Evolutionary conservation across 2,888 invertebrate species (phyloP).

Genomic region (Ormia ochracea): DNA sequence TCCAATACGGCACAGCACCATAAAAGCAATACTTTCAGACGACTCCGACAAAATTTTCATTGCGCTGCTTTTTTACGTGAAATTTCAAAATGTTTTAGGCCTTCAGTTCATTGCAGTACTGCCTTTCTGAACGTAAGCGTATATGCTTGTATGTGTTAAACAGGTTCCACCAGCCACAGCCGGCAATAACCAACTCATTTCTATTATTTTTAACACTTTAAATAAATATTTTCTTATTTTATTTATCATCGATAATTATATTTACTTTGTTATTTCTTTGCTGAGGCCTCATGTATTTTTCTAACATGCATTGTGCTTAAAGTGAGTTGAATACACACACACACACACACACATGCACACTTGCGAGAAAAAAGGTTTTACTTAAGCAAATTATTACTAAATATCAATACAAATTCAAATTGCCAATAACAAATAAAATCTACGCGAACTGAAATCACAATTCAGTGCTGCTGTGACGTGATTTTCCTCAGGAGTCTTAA

Average conservation of each 20-base stretch:
- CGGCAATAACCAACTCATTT: neutral
- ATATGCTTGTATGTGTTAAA: too few relatives aligned
- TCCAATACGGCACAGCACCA: too few relatives aligned
- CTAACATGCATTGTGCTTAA: neutral
- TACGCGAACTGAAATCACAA: neutral
- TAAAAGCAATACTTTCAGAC: too few relatives aligned
- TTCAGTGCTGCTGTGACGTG: too few relatives aligned
- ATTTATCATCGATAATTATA: slow-evolving; percentile 7
- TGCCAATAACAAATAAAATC: neutral
- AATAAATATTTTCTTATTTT: neutral
- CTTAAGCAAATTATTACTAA: slow-evolving; percentile 11
- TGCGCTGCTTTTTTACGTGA: too few relatives aligned
- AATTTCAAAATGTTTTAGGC: too few relatives aligned
- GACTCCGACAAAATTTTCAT: too few relatives aligned
- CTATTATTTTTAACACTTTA: neutral
- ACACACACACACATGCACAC: too few relatives aligned
- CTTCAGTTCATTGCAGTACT: too few relatives aligned
- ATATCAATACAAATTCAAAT: neutral
- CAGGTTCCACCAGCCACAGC: too few relatives aligned
- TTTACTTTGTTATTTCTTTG: neutral
- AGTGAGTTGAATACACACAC: neutral
- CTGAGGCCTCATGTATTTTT: neutral
- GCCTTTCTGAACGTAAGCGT: too few relatives aligned
- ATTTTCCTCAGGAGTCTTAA: neutral
- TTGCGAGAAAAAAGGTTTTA: neutral